Base-by-base conservation (phyloP, 2,797 vertebrate species). In the Pseudotriccus pelzelni region DNA sequence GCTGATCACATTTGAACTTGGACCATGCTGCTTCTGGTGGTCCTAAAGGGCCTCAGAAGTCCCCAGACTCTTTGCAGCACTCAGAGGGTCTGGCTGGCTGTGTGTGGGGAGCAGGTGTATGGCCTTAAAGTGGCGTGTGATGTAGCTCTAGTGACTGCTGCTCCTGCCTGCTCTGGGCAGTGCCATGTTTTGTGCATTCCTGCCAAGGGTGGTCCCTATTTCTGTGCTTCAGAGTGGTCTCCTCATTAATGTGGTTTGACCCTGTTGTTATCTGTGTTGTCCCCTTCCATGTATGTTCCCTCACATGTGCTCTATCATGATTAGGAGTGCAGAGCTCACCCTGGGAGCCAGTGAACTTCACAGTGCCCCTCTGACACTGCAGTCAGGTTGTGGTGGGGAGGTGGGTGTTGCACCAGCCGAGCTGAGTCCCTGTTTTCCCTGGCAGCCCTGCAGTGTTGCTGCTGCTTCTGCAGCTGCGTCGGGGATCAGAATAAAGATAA, bases 181-280 rank as follows among this genome's bases (percentile, higher is more conserved):
- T 2, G 2, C 1, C 4, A 1, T 8, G 19, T 5, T 37, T 28
- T 19, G 32, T 6, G 39, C 12, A 2, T 41, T 34, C 14, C 55
- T 93, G 81, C 84, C 60, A n/a, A 47, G 69, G 53, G 44, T 11
- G 0, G 12, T 22, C 39, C 52, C 30, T n/a, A n/a, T 13, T 55
- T 23, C 60, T 36, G 37, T 53, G 63, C 76, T 68, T 55, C 62
- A 18, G 76, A 73, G 41, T 75, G 73, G 18, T 81, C 68, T 76
- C 27, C 39, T 70, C 37, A 9, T 20, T 17, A 10, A 8, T 8
- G 2, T 1, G 25, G 21, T 28, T 55, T 79, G 21, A 50, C 12
- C 18, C 28, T 1, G 0, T 47, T 1, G 0, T 47, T 66, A 37
- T 18, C 62, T 46, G 27, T 18, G 28, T 43, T 25, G 27, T 66